Conservation (phyloP, 2,797 vertebrate genomes). For the Morelia viridis region DNA sequence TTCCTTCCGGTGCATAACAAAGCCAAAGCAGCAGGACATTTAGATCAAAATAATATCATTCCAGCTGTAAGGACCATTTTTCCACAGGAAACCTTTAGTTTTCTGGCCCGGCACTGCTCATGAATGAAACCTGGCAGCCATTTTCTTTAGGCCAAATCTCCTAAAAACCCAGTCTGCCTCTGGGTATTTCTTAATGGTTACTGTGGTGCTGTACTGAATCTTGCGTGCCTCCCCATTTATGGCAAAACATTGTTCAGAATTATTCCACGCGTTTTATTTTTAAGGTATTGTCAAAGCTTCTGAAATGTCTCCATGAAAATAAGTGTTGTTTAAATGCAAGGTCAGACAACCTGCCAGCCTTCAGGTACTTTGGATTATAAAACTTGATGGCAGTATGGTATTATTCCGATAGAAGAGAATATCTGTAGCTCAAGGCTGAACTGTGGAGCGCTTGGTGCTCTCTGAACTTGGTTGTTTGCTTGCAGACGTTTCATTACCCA, state of each 20-base stretch:
- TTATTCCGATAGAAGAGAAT: neutral
- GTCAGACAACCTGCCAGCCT: neutral
- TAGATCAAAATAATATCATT: neutral
- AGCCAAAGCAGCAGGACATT: neutral
- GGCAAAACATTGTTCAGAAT: neutral
- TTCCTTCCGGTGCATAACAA: neutral
- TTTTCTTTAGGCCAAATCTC: neutral
- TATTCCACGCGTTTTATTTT: neutral
- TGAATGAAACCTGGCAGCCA: neutral
- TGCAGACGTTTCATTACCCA: neutral
- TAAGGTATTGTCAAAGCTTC: neutral
- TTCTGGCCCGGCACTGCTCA: neutral
- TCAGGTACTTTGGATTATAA: neutral
- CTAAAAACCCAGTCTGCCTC: neutral
- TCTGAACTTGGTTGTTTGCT: neutral
- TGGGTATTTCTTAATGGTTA: neutral
- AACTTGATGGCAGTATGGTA: neutral
- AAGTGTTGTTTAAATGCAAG: neutral
- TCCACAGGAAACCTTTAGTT: neutral
- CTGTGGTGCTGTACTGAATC: neutral
- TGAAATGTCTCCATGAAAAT: neutral
- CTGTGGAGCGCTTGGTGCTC: neutral
- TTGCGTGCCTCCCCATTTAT: neutral
- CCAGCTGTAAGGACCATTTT: neutral
- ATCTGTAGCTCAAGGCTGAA: neutral